phyloP scores from a whole-genome alignment of 2,888 invertebrate genomes.

The Ormyrus labotus region DNA sequence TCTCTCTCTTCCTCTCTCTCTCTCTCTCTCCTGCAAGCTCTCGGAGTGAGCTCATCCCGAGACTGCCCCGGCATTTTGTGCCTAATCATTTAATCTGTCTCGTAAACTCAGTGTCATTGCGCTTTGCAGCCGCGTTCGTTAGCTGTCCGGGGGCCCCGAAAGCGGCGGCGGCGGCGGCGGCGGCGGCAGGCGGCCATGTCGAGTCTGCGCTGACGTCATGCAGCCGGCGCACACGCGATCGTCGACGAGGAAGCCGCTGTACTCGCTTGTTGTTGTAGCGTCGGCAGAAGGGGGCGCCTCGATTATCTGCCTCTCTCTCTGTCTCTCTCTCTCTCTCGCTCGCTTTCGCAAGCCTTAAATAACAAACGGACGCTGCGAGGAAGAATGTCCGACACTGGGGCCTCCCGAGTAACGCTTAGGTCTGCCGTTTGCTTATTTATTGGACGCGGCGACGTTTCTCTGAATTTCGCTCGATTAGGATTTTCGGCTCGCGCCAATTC shows the following conservation, averaged over 20 bases:
- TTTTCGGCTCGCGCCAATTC: no score
- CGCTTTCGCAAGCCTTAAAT: constrained; percentile 46
- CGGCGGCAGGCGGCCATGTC: constrained; percentile 60
- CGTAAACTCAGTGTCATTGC: constrained; percentile 63
- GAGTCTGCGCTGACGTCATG: constrained; percentile 63
- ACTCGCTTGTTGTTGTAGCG: neutral
- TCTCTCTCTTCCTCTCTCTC: constrained; percentile 23
- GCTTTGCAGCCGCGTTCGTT: constrained; percentile 44
- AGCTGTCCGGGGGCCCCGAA: neutral
- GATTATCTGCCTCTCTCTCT: constrained; percentile 57
- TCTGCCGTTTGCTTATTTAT: no score
- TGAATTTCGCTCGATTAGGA: no score
- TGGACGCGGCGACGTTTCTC: no score
- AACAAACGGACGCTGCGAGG: constrained; percentile 17
- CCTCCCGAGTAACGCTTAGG: no score
- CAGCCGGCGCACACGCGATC: constrained; percentile 31
- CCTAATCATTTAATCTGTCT: constrained; percentile 64
- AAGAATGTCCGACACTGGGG: no score
- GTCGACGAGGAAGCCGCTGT: constrained; percentile 45
- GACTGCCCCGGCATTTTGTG: constrained; percentile 49
- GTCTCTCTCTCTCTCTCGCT: constrained; percentile 31
- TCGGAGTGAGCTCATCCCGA: constrained; percentile 51
- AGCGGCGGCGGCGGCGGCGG: constrained; percentile 47
- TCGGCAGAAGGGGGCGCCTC: constrained; percentile 61
- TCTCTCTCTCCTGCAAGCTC: neutral